A percentile compares a stretch with the other conserved stretches of the same genome.
Conservation (phyloP, 1,140 invertebrate species). For the Drosophila kanapiae region DNA sequence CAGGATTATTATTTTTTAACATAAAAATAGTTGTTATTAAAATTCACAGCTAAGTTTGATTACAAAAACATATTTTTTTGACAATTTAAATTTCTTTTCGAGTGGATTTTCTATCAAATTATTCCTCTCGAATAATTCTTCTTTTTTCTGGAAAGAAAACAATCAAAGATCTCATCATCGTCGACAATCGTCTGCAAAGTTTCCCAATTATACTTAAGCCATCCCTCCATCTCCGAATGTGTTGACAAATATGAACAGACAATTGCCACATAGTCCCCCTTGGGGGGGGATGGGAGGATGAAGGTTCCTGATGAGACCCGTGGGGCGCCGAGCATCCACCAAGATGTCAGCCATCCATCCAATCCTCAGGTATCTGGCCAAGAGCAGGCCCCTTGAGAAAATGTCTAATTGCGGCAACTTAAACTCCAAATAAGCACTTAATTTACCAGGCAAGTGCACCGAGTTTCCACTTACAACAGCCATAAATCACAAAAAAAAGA, state of each 20-base stretch:
- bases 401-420: conserved; percentile 80
- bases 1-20: background rate
- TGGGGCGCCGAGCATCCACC: conserved; percentile 32
- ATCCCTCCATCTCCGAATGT: conserved; percentile 2
- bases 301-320: conserved; percentile 25
- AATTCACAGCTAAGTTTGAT: background rate
- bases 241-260: conserved; percentile 18
- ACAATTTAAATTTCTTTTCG: conserved; percentile 2
- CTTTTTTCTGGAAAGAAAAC: conserved; percentile 8
- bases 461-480: conserved; percentile 61
- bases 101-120: background rate
- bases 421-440: conserved; percentile 82
- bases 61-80: conserved; percentile 1
- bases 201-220: conserved; percentile 53
- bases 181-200: conserved; percentile 66
- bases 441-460: conserved; percentile 78
- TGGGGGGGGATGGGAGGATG: no score
- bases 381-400: conserved; percentile 58
- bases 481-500: conserved; percentile 51
- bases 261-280: conserved; percentile 20
- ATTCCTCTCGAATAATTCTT: conserved; percentile 11
- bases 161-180: conserved; percentile 26
- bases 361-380: conserved; percentile 45
- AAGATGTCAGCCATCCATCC: conserved; percentile 31
- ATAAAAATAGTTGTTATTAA: background rate